phyloP scores from a whole-genome alignment of 2,888 invertebrate species.

The Mimas tiliae region DNA sequence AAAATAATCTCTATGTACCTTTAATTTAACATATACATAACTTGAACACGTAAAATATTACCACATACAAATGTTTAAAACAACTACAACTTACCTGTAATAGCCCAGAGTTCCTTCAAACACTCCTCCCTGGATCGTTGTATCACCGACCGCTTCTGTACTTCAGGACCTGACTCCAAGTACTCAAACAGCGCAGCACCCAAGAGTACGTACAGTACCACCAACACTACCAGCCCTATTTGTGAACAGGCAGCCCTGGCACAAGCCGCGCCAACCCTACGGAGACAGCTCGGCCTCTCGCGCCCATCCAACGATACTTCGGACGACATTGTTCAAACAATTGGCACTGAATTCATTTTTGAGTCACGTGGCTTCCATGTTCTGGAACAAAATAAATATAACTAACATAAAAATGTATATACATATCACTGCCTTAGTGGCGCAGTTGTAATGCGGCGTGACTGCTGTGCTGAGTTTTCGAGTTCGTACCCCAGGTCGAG shows the following conservation, averaged over 20 bases:
- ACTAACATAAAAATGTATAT: background rate
- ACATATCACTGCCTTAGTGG: too few relatives aligned
- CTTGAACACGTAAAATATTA: too few relatives aligned
- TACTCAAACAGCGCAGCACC: constrained; percentile 91
- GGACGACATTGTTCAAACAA: constrained; percentile 65
- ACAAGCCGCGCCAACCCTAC: constrained; percentile 67
- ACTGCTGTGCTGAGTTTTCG: too few relatives aligned
- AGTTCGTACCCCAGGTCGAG: too few relatives aligned
- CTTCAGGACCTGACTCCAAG: constrained; percentile 89
- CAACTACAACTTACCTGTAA: constrained; percentile 86
- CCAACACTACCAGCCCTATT: constrained; percentile 88
- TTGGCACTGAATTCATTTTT: constrained; percentile 32
- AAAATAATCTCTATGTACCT: too few relatives aligned
- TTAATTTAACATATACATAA: too few relatives aligned
- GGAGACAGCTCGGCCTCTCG: constrained; percentile 65
- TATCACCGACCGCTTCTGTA: constrained; percentile 86
- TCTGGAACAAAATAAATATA: constrained; percentile 27
- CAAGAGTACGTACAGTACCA: constrained; percentile 89
- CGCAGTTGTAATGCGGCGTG: too few relatives aligned
- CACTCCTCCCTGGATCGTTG: constrained; percentile 88
- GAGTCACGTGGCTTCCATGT: constrained; percentile 28
- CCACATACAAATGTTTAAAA: too few relatives aligned
- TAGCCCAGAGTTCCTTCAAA: constrained; percentile 90
- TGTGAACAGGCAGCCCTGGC: constrained; percentile 87
- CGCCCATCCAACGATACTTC: constrained; percentile 77